Conservation (phyloP, 2,888 invertebrate species). For the Platypus cylindrus region DNA sequence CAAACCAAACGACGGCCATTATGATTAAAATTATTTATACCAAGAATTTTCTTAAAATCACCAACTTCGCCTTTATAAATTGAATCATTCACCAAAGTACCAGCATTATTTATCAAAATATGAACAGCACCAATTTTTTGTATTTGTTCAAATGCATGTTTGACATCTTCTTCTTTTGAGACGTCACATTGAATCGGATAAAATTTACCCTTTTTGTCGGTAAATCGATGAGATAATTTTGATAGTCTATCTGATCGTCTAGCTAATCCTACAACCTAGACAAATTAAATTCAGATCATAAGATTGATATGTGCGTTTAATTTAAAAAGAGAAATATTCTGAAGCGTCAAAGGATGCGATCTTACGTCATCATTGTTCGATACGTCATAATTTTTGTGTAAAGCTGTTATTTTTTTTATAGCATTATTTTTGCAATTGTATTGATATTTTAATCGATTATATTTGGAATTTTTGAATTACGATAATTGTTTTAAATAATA, state of each 20-base stretch:
- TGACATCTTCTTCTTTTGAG: slow-evolving; percentile 27
- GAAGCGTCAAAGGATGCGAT: too few relatives aligned
- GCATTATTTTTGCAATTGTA: too few relatives aligned
- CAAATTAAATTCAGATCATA: too few relatives aligned
- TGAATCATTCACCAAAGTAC: slow-evolving; percentile 17
- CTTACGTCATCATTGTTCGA: too few relatives aligned
- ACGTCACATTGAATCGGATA: slow-evolving; percentile 29
- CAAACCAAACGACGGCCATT: too few relatives aligned
- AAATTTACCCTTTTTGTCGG: slow-evolving; percentile 24
- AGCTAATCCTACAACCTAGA: slow-evolving; percentile 22
- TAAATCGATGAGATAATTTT: slow-evolving; percentile 14
- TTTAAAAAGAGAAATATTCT: too few relatives aligned
- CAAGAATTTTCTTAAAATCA: slow-evolving; percentile 18
- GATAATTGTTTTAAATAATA: too few relatives aligned
- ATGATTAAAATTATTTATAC: slow-evolving; percentile 18
- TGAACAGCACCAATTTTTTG: slow-evolving; percentile 28
- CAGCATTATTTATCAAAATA: slow-evolving; percentile 33
- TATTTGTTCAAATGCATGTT: slow-evolving; percentile 27
- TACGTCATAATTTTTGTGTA: too few relatives aligned
- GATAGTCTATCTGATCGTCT: slow-evolving; percentile 19
- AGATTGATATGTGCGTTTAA: too few relatives aligned
- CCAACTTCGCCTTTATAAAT: slow-evolving; percentile 21
- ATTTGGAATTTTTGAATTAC: too few relatives aligned
- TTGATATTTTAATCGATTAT: too few relatives aligned
- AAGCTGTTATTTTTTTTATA: too few relatives aligned